Percentiles rank a stretch among this genome's conserved stretches.
These are phyloP conservation scores for Lithophane semibrunnea DNA, from an alignment of 2,888 invertebrate species.

Conservation along the genomic window DNA sequence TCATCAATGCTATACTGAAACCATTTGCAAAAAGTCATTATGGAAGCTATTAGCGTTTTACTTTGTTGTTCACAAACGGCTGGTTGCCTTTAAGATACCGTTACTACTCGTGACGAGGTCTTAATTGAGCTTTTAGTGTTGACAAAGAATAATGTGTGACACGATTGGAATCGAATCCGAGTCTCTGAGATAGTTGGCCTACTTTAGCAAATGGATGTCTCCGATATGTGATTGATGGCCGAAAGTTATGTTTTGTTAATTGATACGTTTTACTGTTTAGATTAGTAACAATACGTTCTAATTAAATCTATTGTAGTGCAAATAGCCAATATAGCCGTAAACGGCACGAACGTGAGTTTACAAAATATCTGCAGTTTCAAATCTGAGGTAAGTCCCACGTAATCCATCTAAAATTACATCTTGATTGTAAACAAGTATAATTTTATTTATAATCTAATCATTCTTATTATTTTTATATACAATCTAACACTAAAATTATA, in stretches of 20 bases:
- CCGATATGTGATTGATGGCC: constrained; percentile 65
- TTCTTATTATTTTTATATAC: too few species aligned
- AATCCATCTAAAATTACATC: constrained; percentile 14
- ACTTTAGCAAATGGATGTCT: constrained; percentile 67
- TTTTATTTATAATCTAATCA: too few species aligned
- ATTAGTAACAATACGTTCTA: constrained; percentile 15
- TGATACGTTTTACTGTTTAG: constrained; percentile 46
- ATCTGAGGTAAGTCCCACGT: neutral
- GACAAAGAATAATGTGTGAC: constrained; percentile 81
- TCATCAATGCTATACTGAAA: constrained; percentile 18
- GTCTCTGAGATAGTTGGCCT: constrained; percentile 65
- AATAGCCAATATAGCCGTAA: neutral
- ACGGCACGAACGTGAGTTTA: neutral
- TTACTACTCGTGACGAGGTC: constrained; percentile 72
- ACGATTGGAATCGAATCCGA: constrained; percentile 73
- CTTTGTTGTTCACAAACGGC: constrained; percentile 58
- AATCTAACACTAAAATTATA: too few species aligned
- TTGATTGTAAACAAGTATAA: neutral
- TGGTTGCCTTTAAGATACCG: constrained; percentile 63
- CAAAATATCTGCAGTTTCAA: neutral
- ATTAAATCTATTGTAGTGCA: constrained; percentile 9
- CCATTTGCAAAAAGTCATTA: constrained; percentile 50
- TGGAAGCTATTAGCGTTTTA: constrained; percentile 48
- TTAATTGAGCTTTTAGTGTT: constrained; percentile 83
- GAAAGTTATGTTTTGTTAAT: constrained; percentile 61